Evolutionary conservation across 2,113 vertebrate species (phyloP).

Genomic region (Puma concolor): DNA sequence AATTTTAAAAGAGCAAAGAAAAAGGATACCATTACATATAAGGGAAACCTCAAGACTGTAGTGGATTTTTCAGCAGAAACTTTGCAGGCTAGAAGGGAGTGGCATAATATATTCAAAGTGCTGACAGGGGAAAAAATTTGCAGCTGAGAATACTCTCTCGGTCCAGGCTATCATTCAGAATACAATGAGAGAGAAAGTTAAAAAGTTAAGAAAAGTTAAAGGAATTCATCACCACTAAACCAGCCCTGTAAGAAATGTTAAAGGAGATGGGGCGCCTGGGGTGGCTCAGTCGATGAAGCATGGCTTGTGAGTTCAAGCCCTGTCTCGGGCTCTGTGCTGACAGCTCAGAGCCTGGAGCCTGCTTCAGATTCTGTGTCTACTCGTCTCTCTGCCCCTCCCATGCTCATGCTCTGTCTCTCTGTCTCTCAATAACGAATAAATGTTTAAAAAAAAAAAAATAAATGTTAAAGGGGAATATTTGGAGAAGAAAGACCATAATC

Average conservation of each 20-base stretch:
- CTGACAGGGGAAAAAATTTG: not conserved
- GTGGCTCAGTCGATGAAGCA: too few species aligned
- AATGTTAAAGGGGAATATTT: not conserved
- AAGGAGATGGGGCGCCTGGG: too few species aligned
- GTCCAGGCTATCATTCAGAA: not conserved
- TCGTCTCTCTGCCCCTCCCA: too few species aligned
- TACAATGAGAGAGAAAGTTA: not conserved
- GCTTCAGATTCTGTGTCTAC: too few species aligned
- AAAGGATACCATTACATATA: not conserved
- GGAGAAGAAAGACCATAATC: not conserved
- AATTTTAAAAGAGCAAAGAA: not conserved
- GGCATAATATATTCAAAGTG: not conserved
- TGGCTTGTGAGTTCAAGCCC: too few species aligned
- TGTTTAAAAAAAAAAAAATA: not conserved
- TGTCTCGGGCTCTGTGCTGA: too few species aligned
- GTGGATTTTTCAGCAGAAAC: not conserved
- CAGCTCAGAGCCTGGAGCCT: too few species aligned
- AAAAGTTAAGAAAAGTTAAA: not conserved
- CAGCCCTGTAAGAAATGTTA: not conserved
- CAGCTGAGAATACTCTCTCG: not conserved
- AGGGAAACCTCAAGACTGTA: not conserved
- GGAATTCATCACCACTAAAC: not conserved
- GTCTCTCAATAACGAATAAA: too few species aligned
- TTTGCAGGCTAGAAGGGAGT: not conserved
- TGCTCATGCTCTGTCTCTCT: too few species aligned